Base-by-base conservation (phyloP, 2,888 invertebrate genomes). In the Mesochorus sp. region DNA sequence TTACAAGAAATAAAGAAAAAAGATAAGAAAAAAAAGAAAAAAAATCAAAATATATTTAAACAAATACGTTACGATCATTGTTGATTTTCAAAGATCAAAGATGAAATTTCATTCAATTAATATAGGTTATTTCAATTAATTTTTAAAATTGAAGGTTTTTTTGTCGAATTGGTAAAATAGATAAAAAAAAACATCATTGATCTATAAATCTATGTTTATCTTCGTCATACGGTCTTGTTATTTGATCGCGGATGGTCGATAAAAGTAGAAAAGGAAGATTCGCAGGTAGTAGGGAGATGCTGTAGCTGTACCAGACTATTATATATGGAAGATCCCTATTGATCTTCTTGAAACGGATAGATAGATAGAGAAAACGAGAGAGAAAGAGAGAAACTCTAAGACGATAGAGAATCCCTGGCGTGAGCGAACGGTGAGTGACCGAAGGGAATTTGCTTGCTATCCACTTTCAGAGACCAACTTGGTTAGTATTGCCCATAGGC, bases 291-390 rank as follows among this genome's bases (percentile, higher is more conserved):
- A 34, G 28, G 10, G 28, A 31, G 37, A 59, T 39, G 39, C 49
- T 8, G 39, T 26, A 39, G 57, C 21, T 57, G 24, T 47, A 37
- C 34, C 17, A n/a, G 59, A 71, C 37, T 61, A 61, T 76, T 53
- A 53, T 67, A 61, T 47, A 47, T 5, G 42, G 66, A 85, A 84
- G 85, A 87, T 87, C 86, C 84, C 87, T 86, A 87, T 87, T 87
- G 87, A 87, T 87, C 87, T 85, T 79, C 86, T 84, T 81, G 79
- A n/a, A n/a, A n/a, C n/a, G n/a, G n/a, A n/a, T n/a, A n/a, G n/a
- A n/a, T n/a, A n/a, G n/a, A n/a, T n/a, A n/a, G n/a, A n/a, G n/a
- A n/a, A n/a, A n/a, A n/a, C n/a, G n/a, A n/a, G n/a, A n/a, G n/a
- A n/a, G n/a, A n/a, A n/a, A 77, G 85, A 82, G 83, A 31, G 42